Evolutionary conservation across 2,888 invertebrate genomes (phyloP).

Genomic region (Conomelus anceps): DNA sequence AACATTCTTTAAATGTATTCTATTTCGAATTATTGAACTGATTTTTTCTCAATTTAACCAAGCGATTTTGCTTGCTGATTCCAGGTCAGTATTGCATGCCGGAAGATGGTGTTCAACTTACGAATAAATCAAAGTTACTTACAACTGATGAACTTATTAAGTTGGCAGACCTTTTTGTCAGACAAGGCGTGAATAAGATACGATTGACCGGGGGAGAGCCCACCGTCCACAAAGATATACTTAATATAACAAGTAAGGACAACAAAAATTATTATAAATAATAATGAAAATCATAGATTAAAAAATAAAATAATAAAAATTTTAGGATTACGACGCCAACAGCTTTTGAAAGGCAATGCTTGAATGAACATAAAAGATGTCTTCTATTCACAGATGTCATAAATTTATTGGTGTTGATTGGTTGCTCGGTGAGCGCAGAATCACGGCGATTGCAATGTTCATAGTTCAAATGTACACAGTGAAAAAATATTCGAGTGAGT

Average conservation of each 20-base stretch:
- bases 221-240: slow-evolving; percentile 79
- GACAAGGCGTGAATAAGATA: slow-evolving; percentile 85
- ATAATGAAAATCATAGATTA: background rate
- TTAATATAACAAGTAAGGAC: slow-evolving; percentile 67
- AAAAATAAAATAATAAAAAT: background rate
- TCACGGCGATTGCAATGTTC: too few relatives aligned
- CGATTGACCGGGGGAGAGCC: slow-evolving; percentile 97
- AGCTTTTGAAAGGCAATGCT: too few relatives aligned
- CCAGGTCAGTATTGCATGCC: slow-evolving; percentile 98
- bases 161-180: slow-evolving; percentile 75
- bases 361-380: too few relatives aligned
- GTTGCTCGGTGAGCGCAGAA: too few relatives aligned
- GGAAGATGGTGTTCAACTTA: slow-evolving; percentile 80
- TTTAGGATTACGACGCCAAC: background rate
- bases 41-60: slow-evolving; percentile 14
- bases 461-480: too few relatives aligned
- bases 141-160: slow-evolving; percentile 73
- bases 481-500: too few relatives aligned
- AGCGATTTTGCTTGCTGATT: slow-evolving; percentile 24
- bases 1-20: too few relatives aligned
- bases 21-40: background rate
- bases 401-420: too few relatives aligned
- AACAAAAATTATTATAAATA: background rate
- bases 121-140: slow-evolving; percentile 66
- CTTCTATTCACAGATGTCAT: too few relatives aligned